Evolutionary conservation across 2,797 vertebrate genomes (phyloP), one percentile per base, ranked within the genome.

Genomic region (Channa striata): DNA sequence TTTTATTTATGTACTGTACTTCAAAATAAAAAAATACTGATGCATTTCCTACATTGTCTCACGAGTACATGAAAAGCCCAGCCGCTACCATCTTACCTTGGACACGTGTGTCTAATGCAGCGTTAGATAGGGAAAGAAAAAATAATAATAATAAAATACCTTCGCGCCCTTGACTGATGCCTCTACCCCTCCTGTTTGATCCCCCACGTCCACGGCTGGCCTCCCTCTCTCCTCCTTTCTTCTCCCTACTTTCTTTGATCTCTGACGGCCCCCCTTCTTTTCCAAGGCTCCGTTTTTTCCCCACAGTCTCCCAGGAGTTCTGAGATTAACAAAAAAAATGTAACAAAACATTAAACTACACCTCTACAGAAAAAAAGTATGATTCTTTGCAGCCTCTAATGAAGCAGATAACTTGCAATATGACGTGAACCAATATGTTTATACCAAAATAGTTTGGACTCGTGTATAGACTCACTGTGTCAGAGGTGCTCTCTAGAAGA

Each of bases 231-330:
- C 85, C 91, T 60, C 89, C 93, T 57, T 94, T 95, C 92, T 96
- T 98, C 82, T 97, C 95, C 89, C 94, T 93, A 81, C 90, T 97
- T 64, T 99, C 97, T 94, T 96, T 95, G 59, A 84, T 87, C 65
- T 95, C 94, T 14, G 92, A 87, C 4, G 89, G 68, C 1, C 88
- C 95, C 48, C 91, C 93, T 86, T 98, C 97, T 80, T 98, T 99
- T 53, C 94, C 97, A 85, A 97, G 91, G 83, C 83, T 95, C 77
- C 96, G 96, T 92, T 98, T 99, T 92, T 96, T 99, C 25, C 97
- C 97, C 48, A 99, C 98, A 16, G 97, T 99, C 90, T 99, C 98
- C 98, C 98, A 99, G 12, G 96, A 98, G 83, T 94, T 97, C 97
- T 99, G 90, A 61, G 7, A 13, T 68, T 52, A 46, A 63, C 12